Conservation (phyloP, 2,113 vertebrate genomes). For the Onychorhynchus coronatus region DNA sequence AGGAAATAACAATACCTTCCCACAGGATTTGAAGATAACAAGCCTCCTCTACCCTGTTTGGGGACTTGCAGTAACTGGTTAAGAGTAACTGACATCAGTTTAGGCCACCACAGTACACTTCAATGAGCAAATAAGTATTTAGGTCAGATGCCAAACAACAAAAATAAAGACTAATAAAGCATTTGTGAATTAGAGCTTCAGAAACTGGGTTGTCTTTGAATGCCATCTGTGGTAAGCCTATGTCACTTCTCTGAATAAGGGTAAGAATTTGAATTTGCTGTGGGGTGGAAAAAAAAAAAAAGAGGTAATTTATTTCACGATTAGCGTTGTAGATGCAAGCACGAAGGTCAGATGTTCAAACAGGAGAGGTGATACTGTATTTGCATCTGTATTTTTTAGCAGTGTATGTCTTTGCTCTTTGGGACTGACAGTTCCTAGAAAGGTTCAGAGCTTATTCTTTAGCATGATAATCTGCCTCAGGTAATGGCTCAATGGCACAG, state of each 20-base stretch:
- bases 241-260: not conserved
- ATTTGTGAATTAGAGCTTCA: not conserved
- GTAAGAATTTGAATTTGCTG: not conserved
- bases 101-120: not conserved
- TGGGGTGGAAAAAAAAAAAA: not conserved
- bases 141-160: not conserved
- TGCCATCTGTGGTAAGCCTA: not conserved
- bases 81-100: not conserved
- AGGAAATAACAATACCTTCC: not conserved
- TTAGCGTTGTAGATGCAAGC: not conserved
- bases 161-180: not conserved
- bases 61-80: not conserved
- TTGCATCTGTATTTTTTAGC: not conserved
- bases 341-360: not conserved
- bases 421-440: not conserved
- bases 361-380: not conserved
- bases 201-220: not conserved
- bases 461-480: not conserved
- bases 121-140: not conserved
- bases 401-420: not conserved
- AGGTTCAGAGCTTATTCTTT: not conserved
- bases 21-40: not conserved
- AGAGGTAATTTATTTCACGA: not conserved
- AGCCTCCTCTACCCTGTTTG: not conserved
- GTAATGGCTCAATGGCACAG: conserved; percentile 1